Base-by-base conservation (phyloP, 2,888 invertebrate species). In the Unio delphinus region DNA sequence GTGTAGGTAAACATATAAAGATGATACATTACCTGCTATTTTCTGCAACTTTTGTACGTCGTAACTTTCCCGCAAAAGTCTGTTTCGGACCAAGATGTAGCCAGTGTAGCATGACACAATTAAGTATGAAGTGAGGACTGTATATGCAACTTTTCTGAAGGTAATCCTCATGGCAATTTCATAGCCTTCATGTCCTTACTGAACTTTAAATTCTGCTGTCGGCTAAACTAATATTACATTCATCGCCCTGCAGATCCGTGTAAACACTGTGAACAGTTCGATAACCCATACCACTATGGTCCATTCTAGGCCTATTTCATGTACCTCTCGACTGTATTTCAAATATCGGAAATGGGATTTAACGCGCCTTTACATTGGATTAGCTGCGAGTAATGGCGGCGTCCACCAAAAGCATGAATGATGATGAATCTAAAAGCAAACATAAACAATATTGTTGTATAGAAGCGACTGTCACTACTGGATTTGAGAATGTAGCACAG, bases 391-490 rank as follows among this genome's bases (percentile, higher is more conserved):
- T 81, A 76, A 86, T 86, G 86, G 82, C 86, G 70, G 80, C 84
- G 73, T 79, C 82, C 82, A 77, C 59, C 68, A 75, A 72, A 11
- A 73, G 75, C 76, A 68, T 68, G 73, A 61, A 56, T 20, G 61
- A 55, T 17, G 23, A 23, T 20, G 61, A 58, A 45, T 45, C 55
- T 23, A 55, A 58, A 4, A 68, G 61, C 59, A 66, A 64, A 34
- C 69, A 62, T 54, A 54, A 58, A 26, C 56, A 61, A 28, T 61
- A 71, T 17, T 64, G 75, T 54, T 90, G 82, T 64, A 82, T 90
- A 60, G 90, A 91, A 78, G 89, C 89, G 5, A 89, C 90, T 28
- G 90, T 90, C 23, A 83, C 85, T 0, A 90, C 91, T 54, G 91
- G 91, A 6, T 89, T 91, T 73, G 91, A 91, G 75, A 73, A 76